Conservation (phyloP, 1,140 invertebrate genomes). For the Epicauta chinensis region DNA sequence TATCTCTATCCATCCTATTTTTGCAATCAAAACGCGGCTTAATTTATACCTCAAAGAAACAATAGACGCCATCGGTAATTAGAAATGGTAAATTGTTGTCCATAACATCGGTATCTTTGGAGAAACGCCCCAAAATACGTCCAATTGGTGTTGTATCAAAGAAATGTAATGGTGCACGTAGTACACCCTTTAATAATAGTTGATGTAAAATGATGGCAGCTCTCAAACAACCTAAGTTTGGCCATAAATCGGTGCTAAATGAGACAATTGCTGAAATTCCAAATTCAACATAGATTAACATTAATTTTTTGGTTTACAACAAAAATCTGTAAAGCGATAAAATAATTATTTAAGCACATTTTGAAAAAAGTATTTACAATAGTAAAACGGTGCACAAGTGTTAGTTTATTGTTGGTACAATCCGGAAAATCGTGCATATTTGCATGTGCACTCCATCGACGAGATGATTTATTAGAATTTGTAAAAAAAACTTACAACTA, state of each 20-base stretch:
- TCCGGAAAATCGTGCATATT: no score
- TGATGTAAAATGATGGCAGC: slow-evolving; percentile 72
- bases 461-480: no score
- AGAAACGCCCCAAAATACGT: slow-evolving; percentile 79
- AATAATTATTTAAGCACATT: no score
- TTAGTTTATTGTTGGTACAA: background rate
- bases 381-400: no score
- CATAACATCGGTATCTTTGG: slow-evolving; percentile 66
- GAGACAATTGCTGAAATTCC: slow-evolving; percentile 57
- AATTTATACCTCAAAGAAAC: slow-evolving; percentile 70
- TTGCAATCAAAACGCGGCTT: no score
- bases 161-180: slow-evolving; percentile 71
- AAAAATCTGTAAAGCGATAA: no score
- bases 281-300: background rate
- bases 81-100: slow-evolving; percentile 65
- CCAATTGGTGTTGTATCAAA: slow-evolving; percentile 85
- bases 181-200: slow-evolving; percentile 57
- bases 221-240: slow-evolving; percentile 61
- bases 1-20: no score
- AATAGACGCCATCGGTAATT: slow-evolving; percentile 68
- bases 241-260: slow-evolving; percentile 63
- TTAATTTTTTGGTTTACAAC: background rate
- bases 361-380: no score
- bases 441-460: no score
- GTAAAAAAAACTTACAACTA: slow-evolving; percentile 46